Evolutionary conservation across 2,888 invertebrate genomes (phyloP).

Genomic region (Chloromyia formosa): DNA sequence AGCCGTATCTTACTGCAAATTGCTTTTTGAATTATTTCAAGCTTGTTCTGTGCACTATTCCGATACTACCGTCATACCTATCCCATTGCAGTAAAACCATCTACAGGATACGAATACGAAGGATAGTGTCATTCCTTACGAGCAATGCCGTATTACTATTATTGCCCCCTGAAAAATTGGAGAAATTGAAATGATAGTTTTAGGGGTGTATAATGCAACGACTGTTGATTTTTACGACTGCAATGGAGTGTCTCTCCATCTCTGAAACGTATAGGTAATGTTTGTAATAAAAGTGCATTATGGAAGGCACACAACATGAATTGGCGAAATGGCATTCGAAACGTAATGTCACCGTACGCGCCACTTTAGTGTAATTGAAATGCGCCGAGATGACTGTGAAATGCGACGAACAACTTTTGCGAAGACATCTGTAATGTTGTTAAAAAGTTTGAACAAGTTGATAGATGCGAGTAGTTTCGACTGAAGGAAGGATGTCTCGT

Average conservation of each 20-base stretch:
- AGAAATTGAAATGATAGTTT: conserved; percentile 33
- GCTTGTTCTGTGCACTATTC: conserved; percentile 24
- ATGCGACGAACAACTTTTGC: conserved; percentile 14
- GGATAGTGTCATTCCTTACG: not conserved
- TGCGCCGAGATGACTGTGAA: not conserved
- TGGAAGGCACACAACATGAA: not conserved
- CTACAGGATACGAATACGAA: no score
- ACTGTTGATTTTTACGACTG: conserved; percentile 39
- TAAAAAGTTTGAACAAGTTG: conserved; percentile 36
- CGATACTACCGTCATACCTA: conserved; percentile 1
- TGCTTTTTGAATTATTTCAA: conserved; percentile 38
- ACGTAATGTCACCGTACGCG: conserved; percentile 9
- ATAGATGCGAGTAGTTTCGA: conserved; percentile 12
- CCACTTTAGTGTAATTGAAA: conserved; percentile 34
- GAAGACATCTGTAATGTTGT: conserved; percentile 33
- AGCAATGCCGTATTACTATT: conserved; percentile 12
- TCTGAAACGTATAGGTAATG: conserved; percentile 10
- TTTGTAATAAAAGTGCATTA: conserved; percentile 31
- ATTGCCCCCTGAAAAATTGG: conserved; percentile 24
- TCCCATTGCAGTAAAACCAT: not conserved
- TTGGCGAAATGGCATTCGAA: not conserved
- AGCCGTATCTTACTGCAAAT: conserved; percentile 38
- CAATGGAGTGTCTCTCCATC: conserved; percentile 12
- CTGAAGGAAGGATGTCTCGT: not conserved
- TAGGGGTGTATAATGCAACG: not conserved